Conservation (phyloP, 2,888 invertebrate genomes). For the Isotomurus palustris region DNA sequence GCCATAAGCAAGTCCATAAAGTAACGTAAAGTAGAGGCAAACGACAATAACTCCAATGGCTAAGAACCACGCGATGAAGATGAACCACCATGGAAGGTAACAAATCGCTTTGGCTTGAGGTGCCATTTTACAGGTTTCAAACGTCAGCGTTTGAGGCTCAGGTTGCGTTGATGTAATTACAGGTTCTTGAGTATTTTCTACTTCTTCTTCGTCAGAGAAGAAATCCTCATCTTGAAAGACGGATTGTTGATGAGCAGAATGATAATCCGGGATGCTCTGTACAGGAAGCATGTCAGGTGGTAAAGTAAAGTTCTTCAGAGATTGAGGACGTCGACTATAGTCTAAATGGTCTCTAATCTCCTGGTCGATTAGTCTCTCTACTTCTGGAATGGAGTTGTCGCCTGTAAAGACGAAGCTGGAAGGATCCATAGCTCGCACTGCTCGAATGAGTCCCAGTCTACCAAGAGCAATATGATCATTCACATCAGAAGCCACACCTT, state of each 20-base stretch:
- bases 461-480: constrained; percentile 4
- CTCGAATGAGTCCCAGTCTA: constrained; percentile 15
- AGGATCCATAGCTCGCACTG: constrained; percentile 22
- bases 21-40: constrained; percentile 14
- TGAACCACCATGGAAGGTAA: constrained; percentile 29
- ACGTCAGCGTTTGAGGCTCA: neutral
- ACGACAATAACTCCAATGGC: constrained; percentile 12
- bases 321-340: too few relatives aligned
- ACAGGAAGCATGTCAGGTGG: too few relatives aligned
- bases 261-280: too few relatives aligned
- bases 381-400: constrained; percentile 9
- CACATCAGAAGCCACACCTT: neutral
- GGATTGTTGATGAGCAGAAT: too few relatives aligned
- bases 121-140: constrained; percentile 21
- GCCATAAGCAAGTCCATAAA: constrained; percentile 27
- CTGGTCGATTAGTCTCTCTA: constrained; percentile 27
- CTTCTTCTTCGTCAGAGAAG: neutral
- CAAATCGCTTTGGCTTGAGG: constrained; percentile 8
- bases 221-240: too few relatives aligned
- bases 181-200: neutral
- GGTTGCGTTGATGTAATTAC: neutral
- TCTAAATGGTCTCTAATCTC: constrained; percentile 8
- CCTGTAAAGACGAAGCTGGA: constrained; percentile 21
- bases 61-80: constrained; percentile 30
- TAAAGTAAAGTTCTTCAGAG: too few relatives aligned